phyloP scores from a whole-genome alignment of 30 jellyfish, hydroid and myxozoan species.

The Aurelia sp. region DNA sequence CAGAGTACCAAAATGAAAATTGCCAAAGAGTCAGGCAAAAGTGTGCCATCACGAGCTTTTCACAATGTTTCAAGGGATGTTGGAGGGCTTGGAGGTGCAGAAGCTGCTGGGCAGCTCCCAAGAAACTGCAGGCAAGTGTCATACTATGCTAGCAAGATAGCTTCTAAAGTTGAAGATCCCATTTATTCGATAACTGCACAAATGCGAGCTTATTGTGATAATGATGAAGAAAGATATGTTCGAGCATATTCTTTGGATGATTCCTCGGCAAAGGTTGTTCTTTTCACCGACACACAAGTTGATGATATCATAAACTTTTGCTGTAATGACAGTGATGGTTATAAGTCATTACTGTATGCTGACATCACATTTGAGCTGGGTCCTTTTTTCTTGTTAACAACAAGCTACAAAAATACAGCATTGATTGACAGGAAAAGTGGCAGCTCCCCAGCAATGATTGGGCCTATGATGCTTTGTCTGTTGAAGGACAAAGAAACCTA shows the following conservation, averaged over 20 bases:
- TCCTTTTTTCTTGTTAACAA: conserved; percentile 10
- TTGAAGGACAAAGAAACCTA: conserved; percentile 29
- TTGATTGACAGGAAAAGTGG: conserved; percentile 1
- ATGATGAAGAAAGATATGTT: conserved; percentile 7
- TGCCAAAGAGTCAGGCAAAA: not conserved
- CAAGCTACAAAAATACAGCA: conserved; percentile 17
- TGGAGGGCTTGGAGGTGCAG: not conserved
- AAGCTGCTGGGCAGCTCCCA: conserved; percentile 24
- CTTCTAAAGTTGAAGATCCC: conserved; percentile 11
- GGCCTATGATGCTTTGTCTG: conserved; percentile 45
- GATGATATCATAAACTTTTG: no score
- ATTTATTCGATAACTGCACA: not conserved
- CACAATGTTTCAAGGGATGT: conserved; percentile 2
- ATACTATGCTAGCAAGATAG: not conserved
- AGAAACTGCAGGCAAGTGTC: conserved; percentile 18
- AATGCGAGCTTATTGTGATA: conserved; percentile 11
- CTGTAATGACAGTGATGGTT: no score
- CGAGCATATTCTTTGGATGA: conserved; percentile 21
- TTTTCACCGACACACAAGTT: no score
- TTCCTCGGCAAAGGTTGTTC: not conserved
- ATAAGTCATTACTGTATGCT: no score
- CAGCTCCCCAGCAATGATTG: conserved; percentile 22
- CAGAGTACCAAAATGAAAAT: conserved; percentile 20
- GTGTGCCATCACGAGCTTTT: conserved; percentile 10
- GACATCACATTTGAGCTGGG: conserved; percentile 29